Evolutionary conservation across 53 echinoderm and acorn worm species (phyloP), one percentile per base, ranked within the genome.

Genomic region (Holothuria leucospilota): DNA sequence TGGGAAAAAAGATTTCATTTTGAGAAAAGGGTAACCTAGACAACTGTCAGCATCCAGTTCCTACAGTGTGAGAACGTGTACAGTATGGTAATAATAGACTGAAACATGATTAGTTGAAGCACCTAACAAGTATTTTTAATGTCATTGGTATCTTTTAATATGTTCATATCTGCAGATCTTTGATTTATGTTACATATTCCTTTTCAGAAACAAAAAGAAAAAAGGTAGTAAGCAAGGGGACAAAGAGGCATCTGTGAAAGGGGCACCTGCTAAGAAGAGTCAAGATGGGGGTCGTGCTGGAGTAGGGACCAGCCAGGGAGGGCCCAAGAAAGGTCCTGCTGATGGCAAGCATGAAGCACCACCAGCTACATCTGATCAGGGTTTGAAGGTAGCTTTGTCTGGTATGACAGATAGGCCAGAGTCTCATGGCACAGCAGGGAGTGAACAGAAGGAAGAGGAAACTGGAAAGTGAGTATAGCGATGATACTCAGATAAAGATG

Each of bases 341-440:
- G 96, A 96, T 26, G 89, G 79, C 40, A 91, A 87, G 51, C 94
- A 94, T 63, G 94, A 94, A 42, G 81, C 91, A 40, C 88, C 90
- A 40, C 42, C 82, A 26, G 85, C 81, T 21, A 81, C 91, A 39
- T 99, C 99, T 13, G 99, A 99, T 51, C 99, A 99, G 51, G 94
- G 92, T 63, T 65, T 99, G 65, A 99, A 95, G 72, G 95, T 89
- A 5, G 91, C 90, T 21, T 86, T 78, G 59, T 99, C 99, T 1
- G 90, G 83, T 12, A 88, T 90, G 52, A 93, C 72, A 16, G 99
- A 99, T 49, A 86, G 99, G 62, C 99, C 99, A 20, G 99, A 99
- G 82, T 99, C 99, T 10, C 99, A 95, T 38, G 98, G 98, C 42
- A 97, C 98, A 46, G 99, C 95, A 0, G 99, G 99, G 41, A 99